Percentiles rank a stretch among this genome's conserved stretches.
phyloP scores from a whole-genome alignment of 2,888 invertebrate species.

The Xestia c-nigrum region DNA sequence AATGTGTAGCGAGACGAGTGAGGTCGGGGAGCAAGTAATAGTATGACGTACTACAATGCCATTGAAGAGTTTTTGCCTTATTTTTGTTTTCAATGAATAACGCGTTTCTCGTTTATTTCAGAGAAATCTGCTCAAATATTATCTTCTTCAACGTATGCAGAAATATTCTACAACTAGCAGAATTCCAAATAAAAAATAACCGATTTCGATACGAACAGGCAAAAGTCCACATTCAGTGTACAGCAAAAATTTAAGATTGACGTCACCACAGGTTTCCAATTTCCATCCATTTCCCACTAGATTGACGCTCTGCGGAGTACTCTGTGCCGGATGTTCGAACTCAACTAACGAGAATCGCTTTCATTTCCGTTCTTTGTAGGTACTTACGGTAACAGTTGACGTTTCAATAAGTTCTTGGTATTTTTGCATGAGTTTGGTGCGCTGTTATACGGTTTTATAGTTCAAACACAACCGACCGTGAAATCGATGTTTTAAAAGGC shows the following conservation, averaged over 20 bases:
- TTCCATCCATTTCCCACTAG: background rate
- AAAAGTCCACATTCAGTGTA: slow-evolving; percentile 6
- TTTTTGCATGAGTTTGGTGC: background rate
- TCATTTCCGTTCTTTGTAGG: slow-evolving; percentile 54
- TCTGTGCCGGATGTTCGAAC: slow-evolving; percentile 11
- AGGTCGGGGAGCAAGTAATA: slow-evolving; percentile 13
- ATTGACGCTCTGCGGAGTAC: background rate
- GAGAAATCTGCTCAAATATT: background rate
- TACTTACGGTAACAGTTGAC: slow-evolving; percentile 17
- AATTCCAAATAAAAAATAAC: background rate
- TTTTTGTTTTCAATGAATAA: slow-evolving; percentile 7
- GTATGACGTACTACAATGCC: slow-evolving; percentile 8
- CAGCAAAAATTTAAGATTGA: slow-evolving; percentile 14
- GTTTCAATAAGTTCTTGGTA: slow-evolving; percentile 13
- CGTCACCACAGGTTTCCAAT: background rate
- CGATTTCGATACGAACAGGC: background rate
- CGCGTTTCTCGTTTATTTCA: background rate
- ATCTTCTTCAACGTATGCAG: background rate
- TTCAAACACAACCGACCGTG: too few species aligned
- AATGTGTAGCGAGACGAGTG: slow-evolving; percentile 29
- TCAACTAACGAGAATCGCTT: slow-evolving; percentile 43
- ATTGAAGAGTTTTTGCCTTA: background rate
- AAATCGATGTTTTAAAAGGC: too few species aligned
- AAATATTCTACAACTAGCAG: background rate
- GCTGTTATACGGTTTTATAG: background rate